A percentile compares a stretch with the other conserved stretches of the same genome.
phyloP scores from a whole-genome alignment of 2,888 invertebrate genomes.

The Apodemia zela region DNA sequence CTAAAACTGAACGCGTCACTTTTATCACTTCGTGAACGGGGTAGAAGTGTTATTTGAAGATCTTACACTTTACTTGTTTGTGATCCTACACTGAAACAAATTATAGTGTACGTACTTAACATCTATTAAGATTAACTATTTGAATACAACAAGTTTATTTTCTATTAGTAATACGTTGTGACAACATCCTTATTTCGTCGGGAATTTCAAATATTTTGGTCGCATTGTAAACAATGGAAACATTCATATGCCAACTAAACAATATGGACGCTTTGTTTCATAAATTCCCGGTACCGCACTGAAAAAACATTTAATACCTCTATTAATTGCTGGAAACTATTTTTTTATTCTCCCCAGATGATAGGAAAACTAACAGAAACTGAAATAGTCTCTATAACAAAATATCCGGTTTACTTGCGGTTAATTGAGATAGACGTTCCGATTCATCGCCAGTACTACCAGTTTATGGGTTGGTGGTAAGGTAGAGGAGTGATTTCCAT shows the following conservation, averaged over 20 bases:
- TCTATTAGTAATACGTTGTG: background rate
- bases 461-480: no score
- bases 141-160: background rate
- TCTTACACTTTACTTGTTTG: no score
- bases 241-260: slow-evolving; percentile 2
- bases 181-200: background rate
- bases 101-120: no score
- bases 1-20: no score
- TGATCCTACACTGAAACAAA: no score
- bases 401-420: no score
- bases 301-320: background rate
- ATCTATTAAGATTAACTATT: no score
- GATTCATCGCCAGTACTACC: no score
- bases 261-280: slow-evolving; percentile 2
- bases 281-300: background rate
- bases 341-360: background rate
- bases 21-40: no score
- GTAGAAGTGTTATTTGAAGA: no score
- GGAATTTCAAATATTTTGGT: slow-evolving; percentile 1
- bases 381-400: background rate
- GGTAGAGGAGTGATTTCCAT: no score
- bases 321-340: background rate
- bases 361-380: background rate
- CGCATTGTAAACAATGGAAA: slow-evolving; percentile 5
- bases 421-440: no score